Conservation (phyloP, 2,888 invertebrate genomes). For the Platycheirus rosarum region DNA sequence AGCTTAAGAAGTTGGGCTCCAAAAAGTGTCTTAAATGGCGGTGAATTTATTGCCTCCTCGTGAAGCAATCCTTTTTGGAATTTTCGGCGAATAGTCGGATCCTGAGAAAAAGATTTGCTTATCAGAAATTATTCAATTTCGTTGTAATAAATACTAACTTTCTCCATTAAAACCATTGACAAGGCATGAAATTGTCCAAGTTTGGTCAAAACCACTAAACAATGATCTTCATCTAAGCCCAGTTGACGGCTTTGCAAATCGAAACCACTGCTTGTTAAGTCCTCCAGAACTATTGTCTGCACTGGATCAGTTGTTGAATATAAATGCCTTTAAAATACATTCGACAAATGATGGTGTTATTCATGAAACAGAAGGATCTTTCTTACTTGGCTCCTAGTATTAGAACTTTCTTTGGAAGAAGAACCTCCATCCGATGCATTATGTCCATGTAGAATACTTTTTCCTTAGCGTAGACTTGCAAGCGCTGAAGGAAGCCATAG, state of each 20-base stretch:
- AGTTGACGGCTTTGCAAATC: constrained; percentile 83
- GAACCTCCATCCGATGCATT: constrained; percentile 82
- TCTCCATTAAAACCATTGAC: constrained; percentile 83
- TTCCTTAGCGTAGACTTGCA: constrained; percentile 83
- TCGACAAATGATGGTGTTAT: no score
- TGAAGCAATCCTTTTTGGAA: constrained; percentile 78
- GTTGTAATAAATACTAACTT: no score
- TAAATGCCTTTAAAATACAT: constrained; percentile 76
- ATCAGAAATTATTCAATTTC: no score
- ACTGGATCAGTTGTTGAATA: constrained; percentile 79
- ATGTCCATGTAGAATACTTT: constrained; percentile 82
- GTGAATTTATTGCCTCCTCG: constrained; percentile 78
- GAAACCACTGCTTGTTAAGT: constrained; percentile 83
- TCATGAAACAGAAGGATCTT: no score
- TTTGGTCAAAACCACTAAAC: constrained; percentile 83
- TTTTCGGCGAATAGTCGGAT: constrained; percentile 70
- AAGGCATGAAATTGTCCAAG: constrained; percentile 84
- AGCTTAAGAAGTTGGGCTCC: constrained; percentile 80
- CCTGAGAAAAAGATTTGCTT: constrained; percentile 7
- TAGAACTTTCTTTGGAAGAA: constrained; percentile 81
- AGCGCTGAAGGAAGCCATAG: constrained; percentile 80
- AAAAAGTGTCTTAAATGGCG: constrained; percentile 78
- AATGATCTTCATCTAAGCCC: constrained; percentile 84
- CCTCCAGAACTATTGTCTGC: constrained; percentile 80
- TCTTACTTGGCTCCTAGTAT: constrained; percentile 79